Percentiles rank a stretch among this genome's conserved stretches.
Conservation (phyloP, 2,797 vertebrate genomes). For the Novumbra hubbsi region DNA sequence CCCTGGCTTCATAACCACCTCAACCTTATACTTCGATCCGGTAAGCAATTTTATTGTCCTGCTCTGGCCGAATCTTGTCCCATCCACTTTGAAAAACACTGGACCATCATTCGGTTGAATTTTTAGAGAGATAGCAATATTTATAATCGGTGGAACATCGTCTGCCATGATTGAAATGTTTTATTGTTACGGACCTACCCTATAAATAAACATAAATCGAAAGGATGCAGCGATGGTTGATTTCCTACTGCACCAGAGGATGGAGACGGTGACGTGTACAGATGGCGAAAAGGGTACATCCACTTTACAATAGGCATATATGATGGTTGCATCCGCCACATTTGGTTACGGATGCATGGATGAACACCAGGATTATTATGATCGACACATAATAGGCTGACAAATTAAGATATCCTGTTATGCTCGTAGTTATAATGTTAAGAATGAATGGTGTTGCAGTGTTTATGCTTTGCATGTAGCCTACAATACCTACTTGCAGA, state of each 20-base stretch:
- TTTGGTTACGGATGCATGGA: background rate
- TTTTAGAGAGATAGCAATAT: slow-evolving; percentile 86
- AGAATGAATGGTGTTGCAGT: background rate
- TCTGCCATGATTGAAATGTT: slow-evolving; percentile 74
- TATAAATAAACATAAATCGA: background rate
- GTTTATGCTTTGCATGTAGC: background rate
- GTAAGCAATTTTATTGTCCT: slow-evolving; percentile 96
- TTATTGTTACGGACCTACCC: background rate
- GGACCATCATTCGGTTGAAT: slow-evolving; percentile 95
- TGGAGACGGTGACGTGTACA: slow-evolving; percentile 11
- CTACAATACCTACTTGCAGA: background rate
- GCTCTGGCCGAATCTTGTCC: slow-evolving; percentile 93
- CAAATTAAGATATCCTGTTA: background rate
- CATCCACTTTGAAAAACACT: slow-evolving; percentile 97
- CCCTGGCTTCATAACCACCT: slow-evolving; percentile 88
- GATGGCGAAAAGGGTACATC: background rate
- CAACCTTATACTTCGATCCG: slow-evolving; percentile 94
- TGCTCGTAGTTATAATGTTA: background rate
- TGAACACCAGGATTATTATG: background rate
- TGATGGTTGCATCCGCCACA: background rate
- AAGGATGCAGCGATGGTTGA: slow-evolving; percentile 42
- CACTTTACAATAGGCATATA: background rate
- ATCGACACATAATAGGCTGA: background rate
- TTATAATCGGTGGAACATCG: slow-evolving; percentile 86
- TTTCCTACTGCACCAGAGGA: slow-evolving; percentile 2